These are phyloP conservation scores for Anas bahamensis DNA, from an alignment of 2,797 vertebrate species.

Conservation along the genomic window DNA sequence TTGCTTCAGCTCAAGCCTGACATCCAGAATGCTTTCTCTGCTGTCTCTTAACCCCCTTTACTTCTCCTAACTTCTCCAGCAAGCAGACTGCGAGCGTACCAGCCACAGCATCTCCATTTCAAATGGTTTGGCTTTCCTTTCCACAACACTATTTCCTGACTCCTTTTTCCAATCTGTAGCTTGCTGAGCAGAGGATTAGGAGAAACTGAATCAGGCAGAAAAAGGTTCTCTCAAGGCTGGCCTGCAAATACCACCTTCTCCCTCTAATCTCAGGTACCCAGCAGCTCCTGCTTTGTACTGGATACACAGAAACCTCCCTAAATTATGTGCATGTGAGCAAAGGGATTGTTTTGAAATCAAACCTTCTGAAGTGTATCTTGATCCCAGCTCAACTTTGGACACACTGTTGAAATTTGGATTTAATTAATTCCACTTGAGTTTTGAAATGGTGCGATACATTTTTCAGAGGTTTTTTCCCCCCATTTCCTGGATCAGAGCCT, in stretches of 20 bases:
- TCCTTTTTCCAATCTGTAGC: not conserved
- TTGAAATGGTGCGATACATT: constrained; percentile 72
- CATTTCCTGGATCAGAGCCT: constrained; percentile 76
- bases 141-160: constrained; percentile 25
- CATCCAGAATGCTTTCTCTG: not conserved
- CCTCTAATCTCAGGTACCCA: constrained; percentile 26
- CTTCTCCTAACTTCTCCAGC: not conserved
- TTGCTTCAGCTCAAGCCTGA: not conserved
- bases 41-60: not conserved
- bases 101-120: constrained; percentile 30
- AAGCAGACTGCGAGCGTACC: not conserved
- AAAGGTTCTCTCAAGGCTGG: not conserved
- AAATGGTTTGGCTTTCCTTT: not conserved
- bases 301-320: constrained; percentile 16
- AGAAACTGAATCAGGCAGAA: constrained; percentile 2
- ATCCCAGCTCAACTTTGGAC: constrained; percentile 66
- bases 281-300: not conserved
- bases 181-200: constrained; percentile 20
- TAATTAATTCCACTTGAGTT: constrained; percentile 78
- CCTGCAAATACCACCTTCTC: not conserved
- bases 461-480: constrained; percentile 15
- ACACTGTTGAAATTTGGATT: constrained; percentile 77
- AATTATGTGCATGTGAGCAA: constrained; percentile 30
- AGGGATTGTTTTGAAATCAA: constrained; percentile 68
- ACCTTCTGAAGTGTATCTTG: constrained; percentile 68